Evolutionary conservation across 1,140 invertebrate genomes (phyloP).

Genomic region (Teleopsis dalmanni): DNA sequence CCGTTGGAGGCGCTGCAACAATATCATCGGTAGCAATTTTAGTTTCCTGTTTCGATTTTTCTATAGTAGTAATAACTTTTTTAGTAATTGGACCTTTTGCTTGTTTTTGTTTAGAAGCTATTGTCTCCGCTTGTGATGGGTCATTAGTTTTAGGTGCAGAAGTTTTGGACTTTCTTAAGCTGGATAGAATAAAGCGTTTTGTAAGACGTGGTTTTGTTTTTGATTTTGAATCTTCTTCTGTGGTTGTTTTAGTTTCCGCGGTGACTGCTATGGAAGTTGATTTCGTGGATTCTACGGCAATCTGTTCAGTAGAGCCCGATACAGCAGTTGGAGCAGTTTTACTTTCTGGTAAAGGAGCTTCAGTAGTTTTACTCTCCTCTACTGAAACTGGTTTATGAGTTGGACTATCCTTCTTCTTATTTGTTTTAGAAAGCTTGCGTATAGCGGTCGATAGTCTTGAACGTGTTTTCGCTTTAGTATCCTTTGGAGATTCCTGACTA

Average conservation of each 20-base stretch:
- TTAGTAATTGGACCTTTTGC: slow-evolving; percentile 13
- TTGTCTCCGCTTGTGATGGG: slow-evolving; percentile 16
- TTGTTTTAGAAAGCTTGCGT: slow-evolving; percentile 30
- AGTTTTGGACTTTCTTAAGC: slow-evolving; percentile 26
- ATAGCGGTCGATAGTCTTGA: slow-evolving; percentile 38
- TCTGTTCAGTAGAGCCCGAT: slow-evolving; percentile 1
- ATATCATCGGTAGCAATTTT: not conserved
- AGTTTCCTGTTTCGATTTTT: too few relatives aligned
- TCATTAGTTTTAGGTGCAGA: slow-evolving; percentile 18
- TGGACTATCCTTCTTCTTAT: slow-evolving; percentile 19
- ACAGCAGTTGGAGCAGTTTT: not conserved
- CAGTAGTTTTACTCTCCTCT: too few relatives aligned
- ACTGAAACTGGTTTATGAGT: slow-evolving; percentile 5
- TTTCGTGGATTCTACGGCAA: not conserved
- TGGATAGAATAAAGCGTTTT: slow-evolving; percentile 24
- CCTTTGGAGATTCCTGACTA: too few relatives aligned
- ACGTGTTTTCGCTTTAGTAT: slow-evolving; percentile 25
- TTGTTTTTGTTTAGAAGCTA: slow-evolving; percentile 22
- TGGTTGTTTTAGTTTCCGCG: not conserved
- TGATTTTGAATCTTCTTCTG: slow-evolving; percentile 10
- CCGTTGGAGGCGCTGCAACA: slow-evolving; percentile 2
- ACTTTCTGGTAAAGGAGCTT: too few relatives aligned
- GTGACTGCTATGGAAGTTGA: slow-evolving; percentile 8
- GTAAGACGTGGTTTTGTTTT: slow-evolving; percentile 34
- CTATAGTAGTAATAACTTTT: too few relatives aligned